Evolutionary conservation across 2,888 invertebrate species (phyloP), one percentile per base, ranked within the genome.

Genomic region (Nebria brevicollis): DNA sequence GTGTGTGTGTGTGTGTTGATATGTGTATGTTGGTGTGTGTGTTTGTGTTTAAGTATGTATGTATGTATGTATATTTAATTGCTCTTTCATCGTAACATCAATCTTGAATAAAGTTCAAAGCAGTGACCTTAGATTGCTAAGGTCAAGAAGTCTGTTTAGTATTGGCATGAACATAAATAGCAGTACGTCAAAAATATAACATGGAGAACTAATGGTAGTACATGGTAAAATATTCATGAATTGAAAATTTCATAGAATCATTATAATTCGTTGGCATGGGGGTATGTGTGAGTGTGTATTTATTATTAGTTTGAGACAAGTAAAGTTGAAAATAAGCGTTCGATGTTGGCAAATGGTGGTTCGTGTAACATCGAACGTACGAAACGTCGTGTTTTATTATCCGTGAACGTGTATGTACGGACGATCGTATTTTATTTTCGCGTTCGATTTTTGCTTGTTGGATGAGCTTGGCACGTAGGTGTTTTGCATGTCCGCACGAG

Each of bases 351-450:
- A 20, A 70, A 34, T 70, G 70, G n/a, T 26, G 34, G 70, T 70
- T 70, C 70, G 70, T 70, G 70, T 70, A 70, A 26, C 68, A 26
- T 68, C 25, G 20, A 68, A 68, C 70, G 70, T 70, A 70, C 70
- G 70, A 70, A 70, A 70, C 70, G 70, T 70, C 77, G 54, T 77
- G 77, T 77, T 77, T 77, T 77, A 77, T 77, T 77, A 72, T 77
- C 70, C 77, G 77, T 42, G 72, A 77, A 77, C 43, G 54, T 77
- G 64, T 72, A 77, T 13, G 70, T 54, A 72, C 72, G 42, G 68
- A 54, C 76, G 77, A 13, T 70, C 66, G 43, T 75, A 74, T 79
- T 79, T 75, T 75, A 75, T 74, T 73, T 74, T 43, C 74, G 20
- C 70, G 70, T 42, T 42, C 25, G 41, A 54, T 75, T 75, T 75